Evolutionary conservation across 1,140 invertebrate genomes (phyloP).

Genomic region (Achatina immaculata): DNA sequence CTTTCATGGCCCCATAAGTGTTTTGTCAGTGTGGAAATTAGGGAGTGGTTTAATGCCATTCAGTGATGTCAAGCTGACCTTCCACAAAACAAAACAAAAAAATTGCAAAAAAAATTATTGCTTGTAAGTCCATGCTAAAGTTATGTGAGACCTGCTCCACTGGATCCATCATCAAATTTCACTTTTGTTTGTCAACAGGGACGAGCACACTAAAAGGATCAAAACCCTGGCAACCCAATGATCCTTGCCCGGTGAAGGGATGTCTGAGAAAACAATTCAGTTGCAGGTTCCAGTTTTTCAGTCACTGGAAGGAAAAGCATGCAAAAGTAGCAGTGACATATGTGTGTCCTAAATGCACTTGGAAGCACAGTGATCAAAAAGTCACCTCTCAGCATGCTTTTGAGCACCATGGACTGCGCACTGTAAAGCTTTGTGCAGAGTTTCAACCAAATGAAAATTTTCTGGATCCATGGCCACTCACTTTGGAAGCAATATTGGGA

Average conservation of each 20-base stretch:
- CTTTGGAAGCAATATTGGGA: neutral
- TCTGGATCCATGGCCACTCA: neutral
- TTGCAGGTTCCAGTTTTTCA: neutral
- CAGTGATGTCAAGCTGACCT: too few species aligned
- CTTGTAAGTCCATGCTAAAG: neutral
- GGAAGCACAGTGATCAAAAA: neutral
- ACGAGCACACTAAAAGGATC: neutral
- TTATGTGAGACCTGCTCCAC: neutral
- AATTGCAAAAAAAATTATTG: too few species aligned
- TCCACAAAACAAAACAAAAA: too few species aligned
- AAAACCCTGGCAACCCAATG: neutral
- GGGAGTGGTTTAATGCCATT: too few species aligned
- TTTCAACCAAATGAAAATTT: neutral
- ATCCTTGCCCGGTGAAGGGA: constrained; percentile 1
- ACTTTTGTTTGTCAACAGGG: constrained; percentile 6
- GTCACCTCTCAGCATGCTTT: neutral
- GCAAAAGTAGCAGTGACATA: neutral
- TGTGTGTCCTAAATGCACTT: neutral
- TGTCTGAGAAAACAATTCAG: neutral
- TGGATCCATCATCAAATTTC: neutral
- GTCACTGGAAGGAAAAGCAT: constrained; percentile 9
- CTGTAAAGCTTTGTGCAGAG: neutral
- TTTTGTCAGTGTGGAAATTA: too few species aligned
- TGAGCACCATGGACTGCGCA: neutral
- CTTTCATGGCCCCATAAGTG: too few species aligned